Evolutionary conservation across 2,797 vertebrate genomes (phyloP), one percentile per base, ranked within the genome.

Genomic region (Peromyscus nudipes): DNA sequence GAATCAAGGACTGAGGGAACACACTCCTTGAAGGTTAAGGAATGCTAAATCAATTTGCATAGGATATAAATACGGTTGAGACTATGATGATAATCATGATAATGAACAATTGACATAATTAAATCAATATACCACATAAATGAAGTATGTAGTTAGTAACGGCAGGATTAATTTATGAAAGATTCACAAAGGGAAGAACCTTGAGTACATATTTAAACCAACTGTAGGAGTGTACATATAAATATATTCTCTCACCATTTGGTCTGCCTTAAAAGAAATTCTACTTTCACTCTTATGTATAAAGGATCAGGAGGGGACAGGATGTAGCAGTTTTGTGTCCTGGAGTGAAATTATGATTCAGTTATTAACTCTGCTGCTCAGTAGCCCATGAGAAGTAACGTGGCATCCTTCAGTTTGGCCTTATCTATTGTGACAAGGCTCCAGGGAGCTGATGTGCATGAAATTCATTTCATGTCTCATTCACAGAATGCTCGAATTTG

Each of bases 381-480:
- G 97, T 88, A 97, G 94, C 97, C 97, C 96, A 97, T 89, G 96
- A 97, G 98, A 98, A 98, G 96, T 97, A 97, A 98, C 46, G 86
- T 96, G 34, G 60, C 97, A 95, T 98, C 98, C 98, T 98, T 98
- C 97, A 25, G 95, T 94, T 97, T 97, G 94, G 96, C 98, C 97
- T 99, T 98, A 98, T 98, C 98, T 98, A 98, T 98, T 98, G 98
- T 98, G 98, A 98, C 98, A 98, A 98, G 98, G 94, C 98, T 98
- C 97, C 49, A 0, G 97, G 98, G 98, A 97, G 71, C 91, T 91
- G 95, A 98, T 96, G 96, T 64, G 85, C 97, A 97, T 90, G 97
- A 98, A 99, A 98, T 98, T 98, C 97, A 98, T 98, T 98, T 98
- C 97, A 97, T 97, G 97, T 98, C 97, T 98, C 98, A 98, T 98